Conservation (phyloP, 2,888 invertebrate genomes). For the Ecliptopera silaceata region DNA sequence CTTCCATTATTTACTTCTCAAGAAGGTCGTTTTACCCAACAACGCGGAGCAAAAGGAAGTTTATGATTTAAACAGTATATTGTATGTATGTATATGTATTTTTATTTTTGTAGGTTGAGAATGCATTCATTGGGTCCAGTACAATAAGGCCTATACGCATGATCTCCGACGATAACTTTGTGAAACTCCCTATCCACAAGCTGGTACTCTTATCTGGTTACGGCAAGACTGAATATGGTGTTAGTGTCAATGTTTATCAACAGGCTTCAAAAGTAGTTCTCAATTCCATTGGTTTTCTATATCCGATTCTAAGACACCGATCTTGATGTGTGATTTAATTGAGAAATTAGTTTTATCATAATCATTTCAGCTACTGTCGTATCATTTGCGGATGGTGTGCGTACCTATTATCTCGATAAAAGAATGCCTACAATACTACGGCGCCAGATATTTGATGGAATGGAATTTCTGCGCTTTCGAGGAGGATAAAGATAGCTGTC, state of each 20-base stretch:
- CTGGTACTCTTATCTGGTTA: not conserved
- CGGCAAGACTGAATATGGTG: not conserved
- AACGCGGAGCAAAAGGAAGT: no score
- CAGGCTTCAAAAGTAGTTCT: no score
- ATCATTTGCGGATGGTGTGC: slow-evolving; percentile 4
- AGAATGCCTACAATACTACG: not conserved
- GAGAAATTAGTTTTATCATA: no score
- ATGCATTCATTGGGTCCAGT: not conserved
- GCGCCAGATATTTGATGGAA: not conserved
- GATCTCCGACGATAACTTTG: not conserved
- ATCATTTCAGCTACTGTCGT: not conserved
- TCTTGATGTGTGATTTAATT: no score
- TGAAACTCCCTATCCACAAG: not conserved
- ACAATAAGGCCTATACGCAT: slow-evolving; percentile 10
- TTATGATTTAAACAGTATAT: no score
- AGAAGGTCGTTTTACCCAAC: no score
- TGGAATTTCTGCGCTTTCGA: slow-evolving; percentile 1
- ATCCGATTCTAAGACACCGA: no score
- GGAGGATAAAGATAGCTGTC: not conserved
- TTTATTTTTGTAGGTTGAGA: slow-evolving; percentile 1
- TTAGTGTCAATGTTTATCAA: not conserved
- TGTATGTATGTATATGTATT: not conserved
- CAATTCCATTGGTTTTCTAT: no score
- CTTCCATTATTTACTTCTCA: no score
- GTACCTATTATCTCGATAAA: not conserved